A percentile compares a stretch with the other conserved stretches of the same genome.
Evolutionary conservation across 2,797 vertebrate species (phyloP).

Genomic region (Erpetoichthys calabaricus): DNA sequence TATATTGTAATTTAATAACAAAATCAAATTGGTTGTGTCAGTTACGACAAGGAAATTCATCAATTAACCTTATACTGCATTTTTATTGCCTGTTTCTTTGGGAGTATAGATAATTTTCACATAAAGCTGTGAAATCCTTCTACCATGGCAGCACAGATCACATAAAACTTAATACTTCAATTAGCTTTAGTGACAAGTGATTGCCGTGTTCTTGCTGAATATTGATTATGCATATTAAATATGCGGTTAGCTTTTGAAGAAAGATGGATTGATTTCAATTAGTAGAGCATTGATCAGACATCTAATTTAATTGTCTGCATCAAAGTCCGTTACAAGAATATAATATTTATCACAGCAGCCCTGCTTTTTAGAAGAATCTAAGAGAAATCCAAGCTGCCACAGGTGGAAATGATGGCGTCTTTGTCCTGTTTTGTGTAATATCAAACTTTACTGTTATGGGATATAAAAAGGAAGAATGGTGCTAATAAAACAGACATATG

Average conservation of each 20-base stretch:
- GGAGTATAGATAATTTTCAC: background rate
- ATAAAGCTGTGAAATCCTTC: background rate
- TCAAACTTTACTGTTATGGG: too few relatives aligned
- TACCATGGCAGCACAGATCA: background rate
- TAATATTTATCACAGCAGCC: too few relatives aligned
- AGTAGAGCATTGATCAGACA: slow-evolving; percentile 28
- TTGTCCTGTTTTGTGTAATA: too few relatives aligned
- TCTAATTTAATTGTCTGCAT: slow-evolving; percentile 38
- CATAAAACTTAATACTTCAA: slow-evolving; percentile 6
- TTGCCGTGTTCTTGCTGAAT: slow-evolving; percentile 25
- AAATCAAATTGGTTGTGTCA: too few relatives aligned
- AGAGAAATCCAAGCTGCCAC: too few relatives aligned
- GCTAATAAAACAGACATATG: too few relatives aligned
- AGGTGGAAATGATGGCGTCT: too few relatives aligned
- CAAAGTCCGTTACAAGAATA: background rate
- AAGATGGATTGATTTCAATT: slow-evolving; percentile 32
- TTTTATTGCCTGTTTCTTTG: background rate
- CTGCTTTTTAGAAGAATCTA: too few relatives aligned
- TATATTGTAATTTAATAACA: too few relatives aligned
- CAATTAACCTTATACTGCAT: too few relatives aligned
- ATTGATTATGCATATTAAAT: slow-evolving; percentile 35
- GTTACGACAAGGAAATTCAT: too few relatives aligned
- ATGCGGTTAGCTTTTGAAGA: slow-evolving; percentile 33
- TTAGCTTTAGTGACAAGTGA: slow-evolving; percentile 32
- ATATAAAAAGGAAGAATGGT: too few relatives aligned